phyloP scores from a whole-genome alignment of 2,888 invertebrate species.

The Lordiphosa andalusiaca region DNA sequence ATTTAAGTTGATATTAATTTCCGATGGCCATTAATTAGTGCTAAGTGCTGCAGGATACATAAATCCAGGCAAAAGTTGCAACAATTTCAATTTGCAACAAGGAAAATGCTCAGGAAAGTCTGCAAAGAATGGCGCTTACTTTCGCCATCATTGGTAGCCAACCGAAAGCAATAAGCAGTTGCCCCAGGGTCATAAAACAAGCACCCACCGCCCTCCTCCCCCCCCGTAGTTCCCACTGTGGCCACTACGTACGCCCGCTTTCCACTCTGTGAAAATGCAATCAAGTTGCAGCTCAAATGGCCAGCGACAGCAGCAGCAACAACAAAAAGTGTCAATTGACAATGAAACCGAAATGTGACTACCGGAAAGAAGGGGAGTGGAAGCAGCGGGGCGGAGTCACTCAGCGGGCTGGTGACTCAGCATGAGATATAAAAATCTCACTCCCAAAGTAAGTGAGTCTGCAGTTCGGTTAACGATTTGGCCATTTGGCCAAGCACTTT shows the following conservation, averaged over 20 bases:
- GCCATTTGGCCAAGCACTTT: constrained; percentile 66
- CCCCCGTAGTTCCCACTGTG: constrained; percentile 6
- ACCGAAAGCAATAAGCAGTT: constrained; percentile 69
- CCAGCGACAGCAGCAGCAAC: constrained; percentile 26
- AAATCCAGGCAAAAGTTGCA: constrained; percentile 31
- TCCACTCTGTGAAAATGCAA: constrained; percentile 49
- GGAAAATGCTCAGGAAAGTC: constrained; percentile 44
- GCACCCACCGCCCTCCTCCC: constrained; percentile 16
- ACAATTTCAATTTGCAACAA: constrained; percentile 66
- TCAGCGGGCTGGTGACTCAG: constrained; percentile 31
- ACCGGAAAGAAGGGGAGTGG: constrained; percentile 2
- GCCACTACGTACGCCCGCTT: constrained; percentile 5
- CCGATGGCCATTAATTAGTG: constrained; percentile 63
- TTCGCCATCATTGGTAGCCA: constrained; percentile 67
- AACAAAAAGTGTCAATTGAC: constrained; percentile 71
- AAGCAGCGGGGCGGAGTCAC: constrained; percentile 7
- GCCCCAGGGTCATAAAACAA: constrained; percentile 64
- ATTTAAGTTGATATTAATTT: constrained; percentile 67
- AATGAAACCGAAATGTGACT: constrained; percentile 63
- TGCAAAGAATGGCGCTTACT: constrained; percentile 25
- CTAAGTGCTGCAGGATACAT: constrained; percentile 5
- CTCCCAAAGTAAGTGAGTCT: constrained; percentile 43
- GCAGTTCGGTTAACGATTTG: constrained; percentile 64
- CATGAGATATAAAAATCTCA: constrained; percentile 51
- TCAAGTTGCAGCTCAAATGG: constrained; percentile 45